Evolutionary conservation across 1,140 invertebrate genomes (phyloP).

Genomic region (Drosophila lini): DNA sequence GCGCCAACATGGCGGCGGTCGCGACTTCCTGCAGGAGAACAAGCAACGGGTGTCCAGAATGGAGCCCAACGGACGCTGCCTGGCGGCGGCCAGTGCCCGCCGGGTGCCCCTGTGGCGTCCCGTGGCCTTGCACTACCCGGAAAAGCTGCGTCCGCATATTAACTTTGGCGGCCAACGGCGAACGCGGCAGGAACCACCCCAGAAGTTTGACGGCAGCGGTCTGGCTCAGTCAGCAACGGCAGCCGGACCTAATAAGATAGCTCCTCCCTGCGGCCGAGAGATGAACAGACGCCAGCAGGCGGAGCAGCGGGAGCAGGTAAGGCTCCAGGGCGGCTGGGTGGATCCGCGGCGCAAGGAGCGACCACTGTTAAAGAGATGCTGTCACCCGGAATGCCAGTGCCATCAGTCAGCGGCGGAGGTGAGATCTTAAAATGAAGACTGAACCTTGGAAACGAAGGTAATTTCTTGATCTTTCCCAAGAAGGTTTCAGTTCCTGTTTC

Average conservation of each 20-base stretch:
- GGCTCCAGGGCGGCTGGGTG: slow-evolving; percentile 24
- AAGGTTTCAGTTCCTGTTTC: background rate
- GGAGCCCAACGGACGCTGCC: slow-evolving; percentile 20
- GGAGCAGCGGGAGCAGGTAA: background rate
- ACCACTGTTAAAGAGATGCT: background rate
- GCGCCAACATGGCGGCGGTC: slow-evolving; percentile 28
- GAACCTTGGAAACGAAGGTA: no score
- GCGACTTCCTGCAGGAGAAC: slow-evolving; percentile 46
- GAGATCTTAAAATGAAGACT: background rate
- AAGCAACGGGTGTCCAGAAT: slow-evolving; percentile 23
- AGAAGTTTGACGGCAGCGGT: slow-evolving; percentile 5
- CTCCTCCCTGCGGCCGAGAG: background rate
- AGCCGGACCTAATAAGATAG: background rate
- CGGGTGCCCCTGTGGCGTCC: slow-evolving; percentile 44
- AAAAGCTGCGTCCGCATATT: slow-evolving; percentile 24
- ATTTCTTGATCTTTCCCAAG: background rate
- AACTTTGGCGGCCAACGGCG: background rate
- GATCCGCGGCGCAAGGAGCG: slow-evolving; percentile 7
- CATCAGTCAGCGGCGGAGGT: background rate
- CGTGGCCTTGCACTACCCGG: slow-evolving; percentile 29
- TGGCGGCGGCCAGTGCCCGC: slow-evolving; percentile 14
- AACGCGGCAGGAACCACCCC: background rate
- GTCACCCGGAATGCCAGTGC: slow-evolving; percentile 9
- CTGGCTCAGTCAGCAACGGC: slow-evolving; percentile 20
- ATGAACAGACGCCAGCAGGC: background rate